Percentiles rank a stretch among this genome's conserved stretches.
Conservation (phyloP, 2,888 invertebrate species). For the Microctonus aethiopoides region DNA sequence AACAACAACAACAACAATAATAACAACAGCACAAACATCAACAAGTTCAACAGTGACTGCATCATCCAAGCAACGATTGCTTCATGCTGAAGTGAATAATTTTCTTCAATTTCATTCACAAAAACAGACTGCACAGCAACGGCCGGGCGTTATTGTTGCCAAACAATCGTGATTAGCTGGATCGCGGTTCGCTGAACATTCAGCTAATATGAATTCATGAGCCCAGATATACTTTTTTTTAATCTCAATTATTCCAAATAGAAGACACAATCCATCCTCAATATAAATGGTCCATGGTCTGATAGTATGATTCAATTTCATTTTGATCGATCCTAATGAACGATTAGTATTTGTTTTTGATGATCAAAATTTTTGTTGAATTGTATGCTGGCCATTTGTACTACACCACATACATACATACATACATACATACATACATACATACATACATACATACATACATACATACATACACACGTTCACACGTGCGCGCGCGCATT, state of each 20-base stretch:
- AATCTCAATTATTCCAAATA: background rate
- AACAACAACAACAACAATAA: no score
- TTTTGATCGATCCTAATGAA: no score
- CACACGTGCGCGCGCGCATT: no score
- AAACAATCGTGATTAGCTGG: slow-evolving; percentile 75
- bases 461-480: no score
- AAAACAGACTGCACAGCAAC: slow-evolving; percentile 70
- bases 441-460: no score
- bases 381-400: background rate
- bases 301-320: slow-evolving; percentile 39
- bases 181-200: slow-evolving; percentile 50
- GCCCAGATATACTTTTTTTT: slow-evolving; percentile 1
- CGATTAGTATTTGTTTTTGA: background rate
- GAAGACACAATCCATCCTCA: background rate
- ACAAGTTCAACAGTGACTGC: slow-evolving; percentile 26
- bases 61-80: slow-evolving; percentile 61
- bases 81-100: slow-evolving; percentile 73
- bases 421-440: no score
- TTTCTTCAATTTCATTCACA: slow-evolving; percentile 73
- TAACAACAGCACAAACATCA: no score
- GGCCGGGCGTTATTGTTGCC: slow-evolving; percentile 91
- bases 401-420: no score
- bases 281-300: background rate
- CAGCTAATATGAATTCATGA: slow-evolving; percentile 18
- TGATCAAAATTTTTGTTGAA: background rate